phyloP scores from a whole-genome alignment of 2,113 vertebrate species.

The Terrapene triunguis region DNA sequence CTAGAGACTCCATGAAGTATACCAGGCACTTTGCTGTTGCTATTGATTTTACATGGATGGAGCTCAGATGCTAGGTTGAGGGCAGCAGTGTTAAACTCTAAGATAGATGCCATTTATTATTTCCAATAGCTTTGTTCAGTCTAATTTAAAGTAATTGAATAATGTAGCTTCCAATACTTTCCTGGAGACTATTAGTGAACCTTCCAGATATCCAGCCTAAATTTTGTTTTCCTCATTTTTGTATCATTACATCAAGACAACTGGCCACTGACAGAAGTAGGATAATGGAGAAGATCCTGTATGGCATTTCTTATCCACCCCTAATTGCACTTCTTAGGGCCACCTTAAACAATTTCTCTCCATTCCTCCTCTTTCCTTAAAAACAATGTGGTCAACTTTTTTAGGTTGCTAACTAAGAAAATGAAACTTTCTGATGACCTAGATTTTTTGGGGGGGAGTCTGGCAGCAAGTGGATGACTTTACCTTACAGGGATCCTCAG shows the following conservation, averaged over 20 bases:
- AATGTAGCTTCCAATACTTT: not conserved
- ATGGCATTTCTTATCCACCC: not conserved
- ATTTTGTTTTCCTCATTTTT: not conserved
- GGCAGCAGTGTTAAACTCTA: not conserved
- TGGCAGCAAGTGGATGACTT: not conserved
- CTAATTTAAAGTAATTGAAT: not conserved
- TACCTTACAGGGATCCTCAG: not conserved
- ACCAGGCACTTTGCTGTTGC: fast-evolving
- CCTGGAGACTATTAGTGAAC: not conserved
- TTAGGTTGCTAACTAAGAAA: not conserved
- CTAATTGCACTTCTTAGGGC: not conserved
- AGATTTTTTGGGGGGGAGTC: fast-evolving
- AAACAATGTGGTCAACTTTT: not conserved
- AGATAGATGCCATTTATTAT: not conserved
- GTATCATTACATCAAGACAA: not conserved
- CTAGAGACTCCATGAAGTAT: not conserved
- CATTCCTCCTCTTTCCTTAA: not conserved
- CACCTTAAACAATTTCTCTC: not conserved
- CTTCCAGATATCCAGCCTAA: not conserved
- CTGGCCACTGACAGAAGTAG: not conserved
- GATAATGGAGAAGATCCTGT: not conserved
- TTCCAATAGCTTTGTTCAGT: not conserved
- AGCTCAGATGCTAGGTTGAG: not conserved
- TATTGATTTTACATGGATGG: not conserved
- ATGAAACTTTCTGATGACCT: not conserved